phyloP scores from a whole-genome alignment of 2,797 vertebrate species.

The Galagoides demidoff region DNA sequence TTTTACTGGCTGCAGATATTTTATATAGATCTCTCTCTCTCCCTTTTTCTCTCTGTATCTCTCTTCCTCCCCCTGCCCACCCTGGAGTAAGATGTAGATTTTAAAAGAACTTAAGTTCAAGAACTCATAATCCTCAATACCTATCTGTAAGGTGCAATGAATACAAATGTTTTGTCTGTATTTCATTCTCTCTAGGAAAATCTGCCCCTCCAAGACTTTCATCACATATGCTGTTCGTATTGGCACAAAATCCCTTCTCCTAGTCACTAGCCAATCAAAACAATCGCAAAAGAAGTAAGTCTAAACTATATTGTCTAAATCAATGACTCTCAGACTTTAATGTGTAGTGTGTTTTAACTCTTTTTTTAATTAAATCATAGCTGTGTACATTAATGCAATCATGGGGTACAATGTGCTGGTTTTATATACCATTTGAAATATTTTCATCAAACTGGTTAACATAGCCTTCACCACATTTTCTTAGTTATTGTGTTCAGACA shows the following conservation, averaged over 20 bases:
- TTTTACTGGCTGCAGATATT: neutral
- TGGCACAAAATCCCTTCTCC: neutral
- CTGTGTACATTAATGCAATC: no score
- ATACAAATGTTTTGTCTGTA: neutral
- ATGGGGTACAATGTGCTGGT: no score
- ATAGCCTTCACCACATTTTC: no score
- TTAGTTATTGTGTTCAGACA: no score
- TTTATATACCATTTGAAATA: no score
- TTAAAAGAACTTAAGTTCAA: conserved; percentile 16
- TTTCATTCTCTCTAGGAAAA: neutral
- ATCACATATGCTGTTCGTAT: neutral
- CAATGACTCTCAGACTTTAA: neutral
- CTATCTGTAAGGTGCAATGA: neutral
- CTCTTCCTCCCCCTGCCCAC: no score
- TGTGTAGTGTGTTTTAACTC: no score
- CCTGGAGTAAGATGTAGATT: neutral
- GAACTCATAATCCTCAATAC: neutral
- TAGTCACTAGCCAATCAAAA: neutral
- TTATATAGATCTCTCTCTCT: neutral
- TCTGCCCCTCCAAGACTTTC: neutral
- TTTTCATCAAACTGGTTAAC: no score
- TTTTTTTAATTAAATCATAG: no score
- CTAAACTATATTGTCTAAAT: neutral
- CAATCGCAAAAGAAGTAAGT: neutral
- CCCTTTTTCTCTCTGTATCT: no score